phyloP scores from a whole-genome alignment of 1,140 invertebrate genomes.

The Diabrotica undecimpunctata region DNA sequence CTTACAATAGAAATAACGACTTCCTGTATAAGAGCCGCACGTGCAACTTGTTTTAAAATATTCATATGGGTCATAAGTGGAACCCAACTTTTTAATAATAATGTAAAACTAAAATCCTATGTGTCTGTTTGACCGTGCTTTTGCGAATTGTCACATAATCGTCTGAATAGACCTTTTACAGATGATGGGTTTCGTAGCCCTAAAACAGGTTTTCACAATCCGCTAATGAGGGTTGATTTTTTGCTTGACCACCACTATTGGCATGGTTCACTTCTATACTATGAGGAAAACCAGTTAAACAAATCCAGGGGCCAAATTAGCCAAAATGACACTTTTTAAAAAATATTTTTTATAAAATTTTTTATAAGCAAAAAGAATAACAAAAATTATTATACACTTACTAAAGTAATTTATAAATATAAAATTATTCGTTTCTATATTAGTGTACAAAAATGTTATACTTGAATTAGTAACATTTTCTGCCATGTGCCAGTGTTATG shows the following conservation, averaged over 20 bases:
- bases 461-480: too few species aligned
- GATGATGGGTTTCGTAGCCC: neutral
- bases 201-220: slow-evolving; percentile 2
- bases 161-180: neutral
- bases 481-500: too few species aligned
- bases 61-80: neutral
- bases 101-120: neutral
- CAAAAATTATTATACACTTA: too few species aligned
- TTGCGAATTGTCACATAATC: neutral
- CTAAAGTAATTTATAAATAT: too few species aligned
- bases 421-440: too few species aligned
- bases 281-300: neutral
- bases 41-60: neutral
- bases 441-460: too few species aligned
- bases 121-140: neutral
- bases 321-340: neutral
- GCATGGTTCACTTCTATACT: neutral
- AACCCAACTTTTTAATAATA: neutral
- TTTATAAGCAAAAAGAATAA: too few species aligned
- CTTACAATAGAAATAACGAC: neutral
- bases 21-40: neutral
- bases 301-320: neutral
- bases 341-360: too few species aligned
- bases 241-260: neutral
- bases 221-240: slow-evolving; percentile 2